Percentiles rank a stretch among this genome's conserved stretches.
Conservation (phyloP, 2,113 vertebrate species). For the Oncorhynchus mykiss region DNA sequence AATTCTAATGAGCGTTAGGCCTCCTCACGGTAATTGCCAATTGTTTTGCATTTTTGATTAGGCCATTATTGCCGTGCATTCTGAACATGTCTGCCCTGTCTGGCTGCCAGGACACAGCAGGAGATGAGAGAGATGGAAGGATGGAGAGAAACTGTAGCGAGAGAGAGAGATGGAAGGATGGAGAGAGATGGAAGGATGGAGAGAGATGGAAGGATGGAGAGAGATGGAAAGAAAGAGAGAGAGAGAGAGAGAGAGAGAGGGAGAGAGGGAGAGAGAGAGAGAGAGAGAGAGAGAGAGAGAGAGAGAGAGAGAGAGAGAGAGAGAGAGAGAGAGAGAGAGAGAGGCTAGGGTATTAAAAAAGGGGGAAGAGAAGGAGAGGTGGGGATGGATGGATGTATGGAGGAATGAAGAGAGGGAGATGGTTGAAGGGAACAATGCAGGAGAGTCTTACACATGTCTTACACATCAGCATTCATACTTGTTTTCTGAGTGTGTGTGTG, state of each 20-base stretch:
- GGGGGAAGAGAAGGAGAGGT: not conserved
- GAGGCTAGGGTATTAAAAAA: not conserved
- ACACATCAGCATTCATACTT: not conserved
- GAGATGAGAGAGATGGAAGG: conserved; percentile 12
- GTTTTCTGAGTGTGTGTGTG: conserved; percentile 2
- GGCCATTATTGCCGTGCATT: conserved; percentile 97
- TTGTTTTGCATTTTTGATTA: conserved; percentile 99
- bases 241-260: conserved; percentile 26
- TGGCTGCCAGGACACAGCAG: conserved; percentile 81
- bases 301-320: too few relatives aligned
- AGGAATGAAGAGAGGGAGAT: not conserved
- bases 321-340: not conserved
- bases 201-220: too few relatives aligned
- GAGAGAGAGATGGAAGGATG: too few relatives aligned
- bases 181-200: not conserved
- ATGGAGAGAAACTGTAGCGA: not conserved
- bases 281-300: not conserved
- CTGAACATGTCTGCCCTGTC: conserved; percentile 79
- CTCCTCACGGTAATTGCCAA: conserved; percentile 91
- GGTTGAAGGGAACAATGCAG: not conserved
- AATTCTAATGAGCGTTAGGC: conserved; percentile 99
- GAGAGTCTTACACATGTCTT: not conserved
- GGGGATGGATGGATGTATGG: not conserved
- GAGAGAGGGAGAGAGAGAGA: fast-evolving
- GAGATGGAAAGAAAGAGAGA: too few relatives aligned